These are phyloP conservation scores for Palaemon carinicauda DNA, from an alignment of 1,140 invertebrate species.

Conservation along the genomic window DNA sequence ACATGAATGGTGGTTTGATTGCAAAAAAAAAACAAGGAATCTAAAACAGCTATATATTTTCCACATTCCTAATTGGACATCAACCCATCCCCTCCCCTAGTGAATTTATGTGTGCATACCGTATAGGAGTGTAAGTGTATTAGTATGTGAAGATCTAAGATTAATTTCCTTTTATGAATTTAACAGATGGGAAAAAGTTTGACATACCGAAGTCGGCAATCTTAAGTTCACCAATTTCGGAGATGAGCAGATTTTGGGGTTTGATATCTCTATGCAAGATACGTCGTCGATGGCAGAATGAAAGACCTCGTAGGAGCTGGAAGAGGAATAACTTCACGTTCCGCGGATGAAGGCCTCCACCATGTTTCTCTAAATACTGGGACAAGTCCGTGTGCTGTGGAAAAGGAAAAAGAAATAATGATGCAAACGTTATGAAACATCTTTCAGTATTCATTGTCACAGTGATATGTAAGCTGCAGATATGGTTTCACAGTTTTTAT, in stretches of 20 bases:
- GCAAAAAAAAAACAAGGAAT: too few species aligned
- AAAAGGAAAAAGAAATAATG: neutral
- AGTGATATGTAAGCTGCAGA: neutral
- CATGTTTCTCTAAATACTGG: conserved; percentile 96
- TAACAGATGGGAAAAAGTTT: neutral
- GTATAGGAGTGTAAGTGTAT: too few species aligned
- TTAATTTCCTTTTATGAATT: too few species aligned
- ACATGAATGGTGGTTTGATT: too few species aligned
- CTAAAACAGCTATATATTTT: too few species aligned
- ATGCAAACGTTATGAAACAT: neutral
- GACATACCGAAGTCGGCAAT: conserved; percentile 63
- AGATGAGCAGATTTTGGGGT: conserved; percentile 78
- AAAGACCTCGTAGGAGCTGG: conserved; percentile 91
- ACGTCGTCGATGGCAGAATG: conserved; percentile 91
- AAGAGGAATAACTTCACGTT: conserved; percentile 95
- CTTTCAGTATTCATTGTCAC: neutral
- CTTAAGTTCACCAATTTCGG: conserved; percentile 76
- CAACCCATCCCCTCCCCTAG: too few species aligned
- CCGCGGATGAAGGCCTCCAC: conserved; percentile 87
- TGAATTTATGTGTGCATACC: too few species aligned
- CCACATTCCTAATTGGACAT: too few species aligned
- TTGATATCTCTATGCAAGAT: conserved; percentile 86
- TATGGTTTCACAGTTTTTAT: too few species aligned
- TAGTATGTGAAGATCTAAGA: too few species aligned
- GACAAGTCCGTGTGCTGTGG: conserved; percentile 93